Base-by-base conservation (phyloP, 2,888 invertebrate genomes). In the Pecten maximus region DNA sequence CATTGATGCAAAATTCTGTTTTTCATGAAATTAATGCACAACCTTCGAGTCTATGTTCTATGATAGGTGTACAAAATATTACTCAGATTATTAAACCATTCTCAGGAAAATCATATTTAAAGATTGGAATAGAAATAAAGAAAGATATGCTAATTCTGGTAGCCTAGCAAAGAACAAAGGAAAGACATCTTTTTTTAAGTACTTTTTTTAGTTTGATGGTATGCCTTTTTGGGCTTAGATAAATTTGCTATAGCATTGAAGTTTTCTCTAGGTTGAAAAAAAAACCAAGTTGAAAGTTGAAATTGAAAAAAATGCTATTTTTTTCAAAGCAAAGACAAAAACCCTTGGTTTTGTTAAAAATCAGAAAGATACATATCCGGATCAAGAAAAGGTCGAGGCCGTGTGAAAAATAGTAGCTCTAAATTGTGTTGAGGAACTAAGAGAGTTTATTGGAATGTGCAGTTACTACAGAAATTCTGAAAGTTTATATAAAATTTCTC, bases 381-480 rank as follows among this genome's bases (percentile, higher is more conserved):
- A 89, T 40, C 19, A 2, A 39, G 87, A 87, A 0, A 89, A 89
- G 87, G 54, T 87, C 19, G 35, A 89, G 40, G 87, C 50, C 2
- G 87, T 87, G 3, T 35, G 40, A 44, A 2, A 16, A n/a, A 12
- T 90, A 35, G 12, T 23, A n/a, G n/a, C 87, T 19, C 90, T 88
- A 40, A 88, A 28, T 35, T 48, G 19, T 54, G 90, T 90, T 12
- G 50, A 88, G 88, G 40, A 88, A 10, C 2, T 50, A 40, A 40
- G 87, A 23, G 40, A 35, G n/a, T 90, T 88, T 40, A 54, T 90
- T 39, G 89, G 89, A 39, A 88, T 88, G 88, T 40, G 39, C 8
- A 86, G 50, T 54, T 89, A 87, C 50, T 87, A 87, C n/a, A 48
- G 87, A 28, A 28, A n/a, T n/a, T n/a, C n/a, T n/a, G n/a, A n/a